A percentile compares a stretch with the other conserved stretches of the same genome.
Conservation (phyloP, 2,797 vertebrate genomes). For the Urophycis tenuis region DNA sequence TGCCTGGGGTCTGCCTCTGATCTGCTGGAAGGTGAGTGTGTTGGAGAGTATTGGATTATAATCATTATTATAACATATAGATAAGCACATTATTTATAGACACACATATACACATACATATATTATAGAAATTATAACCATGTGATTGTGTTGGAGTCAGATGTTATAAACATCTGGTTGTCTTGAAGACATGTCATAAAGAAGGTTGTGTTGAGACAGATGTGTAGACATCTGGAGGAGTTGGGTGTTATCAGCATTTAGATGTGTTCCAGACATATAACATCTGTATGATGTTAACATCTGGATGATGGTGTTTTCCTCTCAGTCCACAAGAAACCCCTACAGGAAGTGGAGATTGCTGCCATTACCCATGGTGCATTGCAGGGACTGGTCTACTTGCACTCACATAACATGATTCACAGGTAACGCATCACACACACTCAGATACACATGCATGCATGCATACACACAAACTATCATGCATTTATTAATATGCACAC, state of each 20-base stretch:
- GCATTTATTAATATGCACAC: too few species aligned
- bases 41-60: too few species aligned
- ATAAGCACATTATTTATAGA: too few species aligned
- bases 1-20: conserved; percentile 92
- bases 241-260: conserved; percentile 34
- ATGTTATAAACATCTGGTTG: neutral
- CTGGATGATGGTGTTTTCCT: conserved; percentile 18
- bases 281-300: neutral
- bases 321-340: conserved; percentile 88
- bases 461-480: neutral
- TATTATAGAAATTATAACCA: neutral
- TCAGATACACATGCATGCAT: neutral
- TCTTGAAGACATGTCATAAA: too few species aligned
- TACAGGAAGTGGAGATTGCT: conserved; percentile 91
- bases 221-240: neutral
- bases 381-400: conserved; percentile 88
- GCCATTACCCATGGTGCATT: conserved; percentile 89
- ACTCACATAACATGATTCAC: conserved; percentile 95
- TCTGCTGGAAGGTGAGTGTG: conserved; percentile 84
- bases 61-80: too few species aligned
- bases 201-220: too few species aligned
- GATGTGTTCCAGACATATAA: conserved; percentile 30
- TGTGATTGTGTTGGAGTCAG: conserved; percentile 50
- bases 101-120: too few species aligned
- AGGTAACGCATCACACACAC: conserved; percentile 63